Evolutionary conservation across 2,888 invertebrate species (phyloP).

Genomic region (Pristionchus japonicus): DNA sequence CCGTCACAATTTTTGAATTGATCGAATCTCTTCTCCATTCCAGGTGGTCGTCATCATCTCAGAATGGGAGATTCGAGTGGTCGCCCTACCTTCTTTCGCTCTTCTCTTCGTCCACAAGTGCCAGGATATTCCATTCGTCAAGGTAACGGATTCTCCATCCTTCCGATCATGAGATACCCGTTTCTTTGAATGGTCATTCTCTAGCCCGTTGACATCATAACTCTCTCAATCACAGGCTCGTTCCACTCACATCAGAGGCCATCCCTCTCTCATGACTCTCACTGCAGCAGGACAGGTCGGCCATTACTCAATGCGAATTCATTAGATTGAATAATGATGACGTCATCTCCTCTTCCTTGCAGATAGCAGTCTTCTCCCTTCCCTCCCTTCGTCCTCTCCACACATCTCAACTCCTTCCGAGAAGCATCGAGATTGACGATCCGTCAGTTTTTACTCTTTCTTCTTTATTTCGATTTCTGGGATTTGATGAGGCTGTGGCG

Average conservation of each 20-base stretch:
- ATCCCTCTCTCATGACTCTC: slow-evolving; percentile 69
- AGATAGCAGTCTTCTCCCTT: slow-evolving; percentile 92
- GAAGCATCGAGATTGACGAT: slow-evolving; percentile 72
- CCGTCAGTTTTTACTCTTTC: slow-evolving; percentile 69
- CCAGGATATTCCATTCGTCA: slow-evolving; percentile 70
- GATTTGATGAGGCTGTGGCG: not conserved
- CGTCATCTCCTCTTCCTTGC: not conserved
- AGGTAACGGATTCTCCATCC: slow-evolving; percentile 50
- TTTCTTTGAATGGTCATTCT: too few species aligned
- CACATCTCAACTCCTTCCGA: slow-evolving; percentile 92
- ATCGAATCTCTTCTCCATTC: not conserved
- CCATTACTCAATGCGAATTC: too few species aligned
- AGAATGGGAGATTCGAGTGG: slow-evolving; percentile 68
- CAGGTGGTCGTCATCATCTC: slow-evolving; percentile 69
- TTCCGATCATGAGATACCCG: not conserved
- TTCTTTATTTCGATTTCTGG: not conserved
- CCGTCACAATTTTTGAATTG: not conserved
- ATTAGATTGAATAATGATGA: not conserved
- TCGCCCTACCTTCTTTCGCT: slow-evolving; percentile 69
- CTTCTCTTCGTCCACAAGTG: slow-evolving; percentile 66
- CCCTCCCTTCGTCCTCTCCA: slow-evolving; percentile 93
- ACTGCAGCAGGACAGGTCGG: slow-evolving; percentile 65
- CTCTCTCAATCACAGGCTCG: slow-evolving; percentile 53
- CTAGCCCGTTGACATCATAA: not conserved
- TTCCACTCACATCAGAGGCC: slow-evolving; percentile 68